Evolutionary conservation across 2,797 vertebrate genomes (phyloP), one percentile per base, ranked within the genome.

Genomic region (Eidolon dupreanum): DNA sequence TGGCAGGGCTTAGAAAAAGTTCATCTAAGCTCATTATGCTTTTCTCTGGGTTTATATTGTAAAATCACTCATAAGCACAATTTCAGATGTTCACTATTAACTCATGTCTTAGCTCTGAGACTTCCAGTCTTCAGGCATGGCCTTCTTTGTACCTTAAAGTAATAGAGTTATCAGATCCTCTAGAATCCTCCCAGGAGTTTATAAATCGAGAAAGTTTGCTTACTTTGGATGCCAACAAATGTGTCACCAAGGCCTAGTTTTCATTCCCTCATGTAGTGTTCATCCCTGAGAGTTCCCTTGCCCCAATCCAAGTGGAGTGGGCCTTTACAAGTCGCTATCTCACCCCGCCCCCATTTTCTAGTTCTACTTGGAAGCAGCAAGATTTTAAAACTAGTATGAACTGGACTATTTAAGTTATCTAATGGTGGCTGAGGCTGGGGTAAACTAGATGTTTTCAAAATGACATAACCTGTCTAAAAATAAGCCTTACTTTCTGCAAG

Each of bases 361-460:
- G 15, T 33, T 91, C 57, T 5, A 59, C 13, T 70, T 85, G 13
- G 55, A 94, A 26, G 20, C 41, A 59, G 38, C 31, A 94, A 73
- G 49, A 57, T 90, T 68, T 88, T 77, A 87, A 79, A 89, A 46
- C 9, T 74, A 75, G 24, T 26, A 57, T 43, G 2, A 55, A n/a
- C 24, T 75, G 2, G 31, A 89, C 36, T 93, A 71, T 89, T 79
- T 82, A 17, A 82, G 6, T 75, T 94, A 31, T 93, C 36, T 51
- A 51, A 31, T 46, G 41, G 36, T 73, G 17, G 16, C n/a, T 36
- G 38, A 91, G 33, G 20, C 46, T 51, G 66, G 33, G 28, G 22
- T 77, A 91, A 91, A 89, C 61, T 75, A 84, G n/a, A 12, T 71
- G 24, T 86, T 57, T 33, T 8, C 41, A 83, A 92, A 94, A 49